Percentiles rank a stretch among this genome's conserved stretches.
Evolutionary conservation across 2,888 invertebrate genomes (phyloP).

Genomic region (Ophraella communa): DNA sequence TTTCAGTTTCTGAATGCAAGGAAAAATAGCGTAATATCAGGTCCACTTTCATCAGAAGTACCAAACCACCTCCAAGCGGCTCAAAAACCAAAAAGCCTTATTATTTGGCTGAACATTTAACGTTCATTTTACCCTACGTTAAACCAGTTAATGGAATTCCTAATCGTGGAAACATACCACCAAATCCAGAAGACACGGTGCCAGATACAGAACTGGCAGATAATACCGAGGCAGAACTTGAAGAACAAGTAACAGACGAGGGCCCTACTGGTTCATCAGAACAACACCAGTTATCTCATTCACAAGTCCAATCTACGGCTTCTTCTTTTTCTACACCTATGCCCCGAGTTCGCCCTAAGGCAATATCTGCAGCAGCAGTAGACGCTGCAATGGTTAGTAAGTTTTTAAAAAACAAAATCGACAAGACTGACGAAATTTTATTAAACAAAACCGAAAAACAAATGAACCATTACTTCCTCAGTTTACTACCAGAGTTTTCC

Average conservation of each 20-base stretch:
- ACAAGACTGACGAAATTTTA: background rate
- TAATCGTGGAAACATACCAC: background rate
- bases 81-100: conserved; percentile 11
- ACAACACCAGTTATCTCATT: background rate
- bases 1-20: background rate
- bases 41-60: conserved; percentile 7
- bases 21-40: conserved; percentile 4
- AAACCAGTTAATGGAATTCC: background rate
- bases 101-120: conserved; percentile 9
- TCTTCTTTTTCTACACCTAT: background rate
- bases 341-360: conserved; percentile 2
- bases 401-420: conserved; percentile 11
- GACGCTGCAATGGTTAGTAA: conserved; percentile 8
- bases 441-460: conserved; percentile 5
- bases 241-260: background rate
- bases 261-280: background rate
- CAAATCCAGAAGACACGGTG: background rate
- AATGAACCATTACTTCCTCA: conserved; percentile 4
- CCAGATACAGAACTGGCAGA: conserved; percentile 3
- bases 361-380: conserved; percentile 1
- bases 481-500: conserved; percentile 9
- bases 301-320: conserved; percentile 3
- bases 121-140: conserved; percentile 6
- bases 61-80: conserved; percentile 3
- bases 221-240: background rate